Evolutionary conservation across 2,113 vertebrate species (phyloP).

Genomic region (Stegostoma tigrinum): DNA sequence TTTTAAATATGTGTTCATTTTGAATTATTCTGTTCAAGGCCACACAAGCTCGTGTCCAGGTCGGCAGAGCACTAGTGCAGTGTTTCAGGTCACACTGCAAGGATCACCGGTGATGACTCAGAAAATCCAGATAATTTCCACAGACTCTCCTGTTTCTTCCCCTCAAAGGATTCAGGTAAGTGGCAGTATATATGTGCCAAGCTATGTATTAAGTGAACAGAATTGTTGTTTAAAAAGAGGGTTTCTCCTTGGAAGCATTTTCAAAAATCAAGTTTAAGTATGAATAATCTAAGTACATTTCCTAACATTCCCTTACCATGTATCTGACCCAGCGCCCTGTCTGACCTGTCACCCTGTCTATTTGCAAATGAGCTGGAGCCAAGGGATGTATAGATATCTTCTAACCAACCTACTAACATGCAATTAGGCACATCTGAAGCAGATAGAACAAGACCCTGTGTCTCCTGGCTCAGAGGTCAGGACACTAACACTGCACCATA

Average conservation of each 20-base stretch:
- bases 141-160: constrained; percentile 73
- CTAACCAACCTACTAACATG: too few species aligned
- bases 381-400: too few species aligned
- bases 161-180: constrained; percentile 87
- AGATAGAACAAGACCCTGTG: too few species aligned
- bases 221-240: neutral
- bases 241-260: neutral
- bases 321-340: too few species aligned
- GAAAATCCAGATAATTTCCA: constrained; percentile 84
- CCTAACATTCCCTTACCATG: too few species aligned
- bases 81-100: constrained; percentile 58
- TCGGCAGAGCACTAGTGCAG: neutral
- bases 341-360: too few species aligned
- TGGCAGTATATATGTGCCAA: neutral
- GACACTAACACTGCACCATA: too few species aligned
- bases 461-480: too few species aligned
- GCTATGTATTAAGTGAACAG: neutral
- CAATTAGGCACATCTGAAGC: too few species aligned
- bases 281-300: neutral
- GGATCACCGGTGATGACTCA: constrained; percentile 84
- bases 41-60: neutral
- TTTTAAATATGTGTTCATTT: neutral
- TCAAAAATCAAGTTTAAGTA: neutral
- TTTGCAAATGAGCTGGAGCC: too few species aligned
- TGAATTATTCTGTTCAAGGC: neutral